These are phyloP conservation scores for Morpho deidamia DNA, from an alignment of 2,888 invertebrate genomes.

Conservation along the genomic window DNA sequence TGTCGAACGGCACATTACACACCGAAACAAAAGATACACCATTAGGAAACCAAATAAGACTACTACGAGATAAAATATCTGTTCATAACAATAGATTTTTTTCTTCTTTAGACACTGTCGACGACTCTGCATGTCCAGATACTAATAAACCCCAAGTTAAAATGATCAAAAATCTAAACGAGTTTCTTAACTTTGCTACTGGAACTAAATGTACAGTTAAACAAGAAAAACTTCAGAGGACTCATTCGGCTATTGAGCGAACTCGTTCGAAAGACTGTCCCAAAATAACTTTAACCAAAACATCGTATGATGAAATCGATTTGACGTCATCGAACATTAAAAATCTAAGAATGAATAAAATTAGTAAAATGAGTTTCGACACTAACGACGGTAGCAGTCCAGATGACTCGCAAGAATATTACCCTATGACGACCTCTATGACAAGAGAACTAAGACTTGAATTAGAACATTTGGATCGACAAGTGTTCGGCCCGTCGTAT, in stretches of 20 bases:
- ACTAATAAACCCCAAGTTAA: slow-evolving; percentile 59
- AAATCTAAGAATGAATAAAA: slow-evolving; percentile 34
- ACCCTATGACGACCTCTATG: slow-evolving; percentile 92
- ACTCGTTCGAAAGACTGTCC: slow-evolving; percentile 50
- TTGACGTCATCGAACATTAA: slow-evolving; percentile 35
- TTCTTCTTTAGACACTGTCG: slow-evolving; percentile 79
- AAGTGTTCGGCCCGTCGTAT: slow-evolving; percentile 83
- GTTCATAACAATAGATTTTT: slow-evolving; percentile 72
- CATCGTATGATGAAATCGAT: slow-evolving; percentile 51
- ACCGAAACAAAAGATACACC: slow-evolving; percentile 49
- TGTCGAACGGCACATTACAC: slow-evolving; percentile 54
- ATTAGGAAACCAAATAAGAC: slow-evolving; percentile 61
- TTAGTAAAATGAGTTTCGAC: slow-evolving; percentile 48
- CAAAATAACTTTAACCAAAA: slow-evolving; percentile 57
- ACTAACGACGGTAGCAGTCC: slow-evolving; percentile 82
- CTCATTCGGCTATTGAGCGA: slow-evolving; percentile 54
- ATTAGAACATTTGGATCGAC: slow-evolving; percentile 89
- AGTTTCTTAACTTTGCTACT: slow-evolving; percentile 88
- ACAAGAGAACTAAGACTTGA: slow-evolving; percentile 90
- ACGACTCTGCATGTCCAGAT: slow-evolving; percentile 54
- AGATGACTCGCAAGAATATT: slow-evolving; percentile 89
- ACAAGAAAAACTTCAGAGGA: slow-evolving; percentile 54
- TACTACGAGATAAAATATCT: slow-evolving; percentile 63
- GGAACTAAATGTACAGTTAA: slow-evolving; percentile 70
- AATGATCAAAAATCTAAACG: slow-evolving; percentile 89